These are phyloP conservation scores for Ectemnius lituratus DNA, from an alignment of 2,888 invertebrate genomes.

Conservation along the genomic window DNA sequence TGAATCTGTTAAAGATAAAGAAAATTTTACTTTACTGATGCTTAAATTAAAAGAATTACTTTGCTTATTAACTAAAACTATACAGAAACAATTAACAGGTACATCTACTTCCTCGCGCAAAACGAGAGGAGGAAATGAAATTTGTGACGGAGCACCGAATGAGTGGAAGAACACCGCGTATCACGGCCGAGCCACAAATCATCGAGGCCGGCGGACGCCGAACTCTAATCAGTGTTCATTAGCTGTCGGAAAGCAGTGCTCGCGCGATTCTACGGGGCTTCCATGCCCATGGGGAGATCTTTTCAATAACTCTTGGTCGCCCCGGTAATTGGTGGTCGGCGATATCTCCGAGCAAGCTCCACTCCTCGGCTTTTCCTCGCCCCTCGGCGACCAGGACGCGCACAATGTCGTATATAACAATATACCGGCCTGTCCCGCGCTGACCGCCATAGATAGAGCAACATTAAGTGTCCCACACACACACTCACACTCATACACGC, in stretches of 20 bases:
- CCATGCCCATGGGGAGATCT: slow-evolving; percentile 71
- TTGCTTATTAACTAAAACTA: no score
- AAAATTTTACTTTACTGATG: no score
- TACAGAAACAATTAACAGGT: no score
- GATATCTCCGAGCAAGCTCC: slow-evolving; percentile 69
- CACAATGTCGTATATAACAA: slow-evolving; percentile 77
- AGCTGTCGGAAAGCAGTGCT: slow-evolving; percentile 61
- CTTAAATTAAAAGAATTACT: no score
- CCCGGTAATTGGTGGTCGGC: slow-evolving; percentile 65
- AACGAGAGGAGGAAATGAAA: background rate
- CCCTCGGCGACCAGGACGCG: slow-evolving; percentile 53
- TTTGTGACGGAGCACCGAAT: background rate
- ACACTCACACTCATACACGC: slow-evolving; percentile 32
- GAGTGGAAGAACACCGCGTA: slow-evolving; percentile 7
- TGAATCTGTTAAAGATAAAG: no score
- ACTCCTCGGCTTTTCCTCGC: slow-evolving; percentile 56
- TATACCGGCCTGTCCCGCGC: slow-evolving; percentile 70
- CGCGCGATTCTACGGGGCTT: slow-evolving; percentile 64
- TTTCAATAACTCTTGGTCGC: slow-evolving; percentile 76
- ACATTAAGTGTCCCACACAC: slow-evolving; percentile 73
- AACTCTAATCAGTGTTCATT: slow-evolving; percentile 77
- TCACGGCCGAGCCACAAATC: slow-evolving; percentile 64
- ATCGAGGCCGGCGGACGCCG: slow-evolving; percentile 64
- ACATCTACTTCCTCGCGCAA: no score
- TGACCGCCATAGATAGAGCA: slow-evolving; percentile 75